Evolutionary conservation across 2,113 vertebrate species (phyloP), one percentile per base, ranked within the genome.

Genomic region (Dasyprocta punctata): DNA sequence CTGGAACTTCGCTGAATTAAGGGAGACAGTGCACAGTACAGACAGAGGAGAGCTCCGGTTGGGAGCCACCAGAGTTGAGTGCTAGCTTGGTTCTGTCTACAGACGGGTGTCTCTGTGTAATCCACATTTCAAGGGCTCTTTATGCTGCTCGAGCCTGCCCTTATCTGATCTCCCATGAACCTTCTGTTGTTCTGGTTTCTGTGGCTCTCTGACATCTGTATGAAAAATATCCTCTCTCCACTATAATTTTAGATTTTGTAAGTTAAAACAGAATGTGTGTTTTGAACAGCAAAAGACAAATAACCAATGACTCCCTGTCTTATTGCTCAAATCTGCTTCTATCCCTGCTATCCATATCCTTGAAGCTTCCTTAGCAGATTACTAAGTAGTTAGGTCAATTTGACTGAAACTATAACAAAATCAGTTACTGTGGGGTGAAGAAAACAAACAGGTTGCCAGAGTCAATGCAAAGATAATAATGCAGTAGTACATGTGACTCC

Each of bases 1-100:
- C 47, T 82, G 44, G 20, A 47, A 36, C 58, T 86, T 49, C n/a
- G n/a, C n/a, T n/a, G n/a, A n/a, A n/a, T n/a, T 78, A 49, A 33
- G 47, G 49, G 52, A 84, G 38, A 47, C 11, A 0, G 44, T 13
- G n/a, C 28, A 1, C 16, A 38, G n/a, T 16, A 3, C 0, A 3
- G 47, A 36, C 14, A 4, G n/a, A 30, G 24, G 12, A 16, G 20
- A 24, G 22, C 36, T 47, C 28, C 60, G 22, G 6, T 58, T 20
- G 16, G 20, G 14, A 24, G 12, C 13, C 38, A 65, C 5, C 19
- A 36, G 36, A 22, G 28, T n/a, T n/a, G 30, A 84, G 20, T 7
- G 33, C 17, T 5, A 1, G 16, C 14, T 17, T 67, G 47, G 47
- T n/a, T 38, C 49, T 80, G 13, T 14, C 49, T 63, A 10, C 26